A percentile compares a stretch with the other conserved stretches of the same genome.
Evolutionary conservation across 2,797 vertebrate species (phyloP).

Genomic region (Acridotheres tristis): DNA sequence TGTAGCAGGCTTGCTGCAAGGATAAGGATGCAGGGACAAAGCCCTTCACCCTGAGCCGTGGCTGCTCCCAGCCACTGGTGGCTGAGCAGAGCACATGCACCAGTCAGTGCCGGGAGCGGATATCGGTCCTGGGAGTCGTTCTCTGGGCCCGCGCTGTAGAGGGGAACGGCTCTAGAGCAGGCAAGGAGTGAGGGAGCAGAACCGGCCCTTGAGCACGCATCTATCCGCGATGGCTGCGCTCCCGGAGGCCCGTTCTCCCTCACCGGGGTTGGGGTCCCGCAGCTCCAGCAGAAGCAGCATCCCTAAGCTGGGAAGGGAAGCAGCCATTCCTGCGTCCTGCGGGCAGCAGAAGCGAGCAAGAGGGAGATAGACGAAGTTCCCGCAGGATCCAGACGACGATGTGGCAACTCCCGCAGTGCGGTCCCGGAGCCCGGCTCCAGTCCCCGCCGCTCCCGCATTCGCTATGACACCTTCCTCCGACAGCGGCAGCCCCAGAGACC

Average conservation of each 20-base stretch:
- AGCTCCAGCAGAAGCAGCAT: neutral
- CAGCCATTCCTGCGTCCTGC: slow-evolving; percentile 16
- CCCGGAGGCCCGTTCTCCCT: neutral
- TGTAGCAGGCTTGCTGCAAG: neutral
- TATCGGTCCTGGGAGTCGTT: neutral
- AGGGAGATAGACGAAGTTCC: neutral
- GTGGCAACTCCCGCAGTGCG: neutral
- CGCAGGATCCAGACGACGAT: neutral
- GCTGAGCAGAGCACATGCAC: neutral
- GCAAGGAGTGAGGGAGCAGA: neutral
- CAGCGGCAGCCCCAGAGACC: neutral
- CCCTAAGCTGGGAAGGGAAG: neutral
- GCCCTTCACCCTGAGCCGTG: neutral
- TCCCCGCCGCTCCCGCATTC: neutral
- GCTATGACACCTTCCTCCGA: too few relatives aligned
- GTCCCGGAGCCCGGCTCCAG: neutral
- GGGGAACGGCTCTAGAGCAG: neutral
- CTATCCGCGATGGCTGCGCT: neutral
- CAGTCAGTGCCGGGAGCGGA: too few relatives aligned
- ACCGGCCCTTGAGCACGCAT: neutral
- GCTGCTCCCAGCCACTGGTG: fast-evolving
- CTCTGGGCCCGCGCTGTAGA: neutral
- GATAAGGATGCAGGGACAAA: neutral
- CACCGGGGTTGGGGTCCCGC: slow-evolving; percentile 17
- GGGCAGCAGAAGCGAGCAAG: neutral